Base-by-base conservation (phyloP, 2,797 vertebrate genomes). In the Clarias laeviceps region DNA sequence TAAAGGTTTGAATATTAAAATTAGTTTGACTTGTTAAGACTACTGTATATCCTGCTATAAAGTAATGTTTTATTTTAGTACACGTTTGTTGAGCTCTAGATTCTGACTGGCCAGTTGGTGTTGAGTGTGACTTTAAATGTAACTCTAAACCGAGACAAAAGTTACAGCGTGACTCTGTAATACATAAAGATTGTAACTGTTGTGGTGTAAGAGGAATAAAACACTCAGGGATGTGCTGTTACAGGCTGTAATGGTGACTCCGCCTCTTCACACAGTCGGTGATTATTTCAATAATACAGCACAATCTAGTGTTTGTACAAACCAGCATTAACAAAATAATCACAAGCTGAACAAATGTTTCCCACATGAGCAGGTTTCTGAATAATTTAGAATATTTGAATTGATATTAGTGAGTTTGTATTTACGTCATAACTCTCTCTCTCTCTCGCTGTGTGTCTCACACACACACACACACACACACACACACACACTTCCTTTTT, bases 391-490 rank as follows among this genome's bases (percentile, higher is more conserved):
- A 72, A 45, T 72, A 72, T 72, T 72, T 72, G 4, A n/a, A 24
- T 11, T 40, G 34, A 40, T 72, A 45, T 40, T 24, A 72, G 34
- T 24, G 22, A 11, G 11, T 68, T 68, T 68, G 65, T 18, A 7
- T 68, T 34, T 34, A 68, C 1, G 29, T 68, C 65, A 32, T 34
- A 18, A 15, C 62, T 5, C 22, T 54, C 72, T 54, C 45, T 50
- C 40, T n/a, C 69, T n/a, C 12, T n/a, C n/a, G n/a, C n/a, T n/a
- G n/a, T 50, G 40, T 50, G 20, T n/a, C 12, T 14, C 22, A 11
- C 37, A 29, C 72, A 27, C 72, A 54, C 70, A 73, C 40, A 73
- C 40, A 73, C 24, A 73, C 45, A 74, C 72, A 74, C 72, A 74
- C 72, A n/a, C 34, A 73, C 34, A 73, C 20, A 73, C 34, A 5